phyloP scores from a whole-genome alignment of 2,113 vertebrate species.

The Triplophysa siluroides region DNA sequence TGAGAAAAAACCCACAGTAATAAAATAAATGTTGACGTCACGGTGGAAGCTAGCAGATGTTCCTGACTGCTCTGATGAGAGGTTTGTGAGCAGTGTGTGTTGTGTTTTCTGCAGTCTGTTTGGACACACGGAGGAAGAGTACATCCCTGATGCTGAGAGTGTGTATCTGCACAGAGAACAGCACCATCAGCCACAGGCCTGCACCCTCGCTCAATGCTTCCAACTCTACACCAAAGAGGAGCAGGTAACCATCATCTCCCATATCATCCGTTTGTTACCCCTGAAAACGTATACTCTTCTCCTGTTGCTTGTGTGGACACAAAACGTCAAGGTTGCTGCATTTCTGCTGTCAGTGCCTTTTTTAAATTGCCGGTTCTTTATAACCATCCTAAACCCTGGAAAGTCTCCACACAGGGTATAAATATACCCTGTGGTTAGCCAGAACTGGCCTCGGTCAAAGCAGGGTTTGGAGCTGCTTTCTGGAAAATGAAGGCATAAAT shows the following conservation, averaged over 20 bases:
- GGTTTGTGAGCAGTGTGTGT: conserved; percentile 25
- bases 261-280: no score
- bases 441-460: conserved; percentile 35
- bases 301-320: background rate
- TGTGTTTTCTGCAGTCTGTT: conserved; percentile 81
- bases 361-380: conserved; percentile 49
- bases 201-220: conserved; percentile 96
- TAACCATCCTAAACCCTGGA: conserved; percentile 41
- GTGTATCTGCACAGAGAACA: conserved; percentile 92
- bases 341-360: conserved; percentile 58
- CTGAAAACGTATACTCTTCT: background rate
- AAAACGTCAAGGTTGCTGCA: conserved; percentile 11
- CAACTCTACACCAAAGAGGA: conserved; percentile 99
- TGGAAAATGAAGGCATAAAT: conserved; percentile 32
- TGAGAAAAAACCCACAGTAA: background rate
- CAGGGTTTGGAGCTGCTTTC: conserved; percentile 38
- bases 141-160: conserved; percentile 94
- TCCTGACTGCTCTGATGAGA: background rate
- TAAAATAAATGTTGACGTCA: conserved; percentile 3
- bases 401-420: conserved; percentile 7
- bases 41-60: background rate
- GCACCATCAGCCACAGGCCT: conserved; percentile 94
- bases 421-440: conserved; percentile 58
- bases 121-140: conserved; percentile 92
- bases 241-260: conserved; percentile 75